Conservation (phyloP, 2,113 vertebrate genomes). For the Notiomystis cincta region DNA sequence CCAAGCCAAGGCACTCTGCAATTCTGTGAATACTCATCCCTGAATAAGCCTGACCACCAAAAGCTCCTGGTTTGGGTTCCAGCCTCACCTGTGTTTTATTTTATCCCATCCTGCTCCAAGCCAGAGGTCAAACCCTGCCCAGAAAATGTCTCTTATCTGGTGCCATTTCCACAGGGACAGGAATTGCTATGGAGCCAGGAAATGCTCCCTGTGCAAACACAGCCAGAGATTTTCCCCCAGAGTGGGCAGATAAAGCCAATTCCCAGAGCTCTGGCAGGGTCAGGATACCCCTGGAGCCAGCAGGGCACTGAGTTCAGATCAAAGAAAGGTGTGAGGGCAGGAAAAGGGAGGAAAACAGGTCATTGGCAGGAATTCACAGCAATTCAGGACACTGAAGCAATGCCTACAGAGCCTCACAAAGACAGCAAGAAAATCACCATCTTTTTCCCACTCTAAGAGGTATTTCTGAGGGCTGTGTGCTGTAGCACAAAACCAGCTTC, state of each 20-base stretch:
- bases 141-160: background rate
- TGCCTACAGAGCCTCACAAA: background rate
- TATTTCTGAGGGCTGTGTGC: background rate
- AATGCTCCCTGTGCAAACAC: background rate
- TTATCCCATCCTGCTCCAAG: background rate
- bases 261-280: background rate
- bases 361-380: background rate
- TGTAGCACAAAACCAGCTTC: background rate
- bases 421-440: fast-evolving
- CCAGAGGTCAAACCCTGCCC: background rate
- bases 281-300: background rate
- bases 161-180: background rate
- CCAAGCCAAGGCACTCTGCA: background rate
- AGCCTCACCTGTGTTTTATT: background rate
- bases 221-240: background rate
- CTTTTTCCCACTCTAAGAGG: background rate
- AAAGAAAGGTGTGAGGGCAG: background rate
- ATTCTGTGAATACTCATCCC: background rate
- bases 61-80: background rate
- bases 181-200: background rate
- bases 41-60: background rate
- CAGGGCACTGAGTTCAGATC: background rate
- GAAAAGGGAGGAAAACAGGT: background rate
- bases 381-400: background rate
- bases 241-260: background rate